phyloP scores from a whole-genome alignment of 2,113 vertebrate species.

The Phalacrocorax pelagicus region DNA sequence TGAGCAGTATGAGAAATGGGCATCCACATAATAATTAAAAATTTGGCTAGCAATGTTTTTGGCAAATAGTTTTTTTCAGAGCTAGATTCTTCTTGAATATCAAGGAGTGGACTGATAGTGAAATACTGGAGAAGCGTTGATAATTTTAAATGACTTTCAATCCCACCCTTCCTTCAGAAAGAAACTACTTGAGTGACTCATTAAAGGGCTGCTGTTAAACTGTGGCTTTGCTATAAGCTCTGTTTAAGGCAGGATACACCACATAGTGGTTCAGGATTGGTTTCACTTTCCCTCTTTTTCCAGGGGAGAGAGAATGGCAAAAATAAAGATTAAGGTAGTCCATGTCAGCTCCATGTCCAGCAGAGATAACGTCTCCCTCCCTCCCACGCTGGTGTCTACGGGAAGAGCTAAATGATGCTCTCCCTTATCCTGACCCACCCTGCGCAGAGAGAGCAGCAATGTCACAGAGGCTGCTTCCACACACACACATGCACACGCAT shows the following conservation, averaged over 20 bases:
- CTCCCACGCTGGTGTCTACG: not conserved
- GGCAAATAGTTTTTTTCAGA: not conserved
- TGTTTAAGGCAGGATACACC: not conserved
- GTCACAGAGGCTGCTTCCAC: not conserved
- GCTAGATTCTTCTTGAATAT: not conserved
- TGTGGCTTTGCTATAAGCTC: not conserved
- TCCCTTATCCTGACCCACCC: not conserved
- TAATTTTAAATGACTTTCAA: not conserved
- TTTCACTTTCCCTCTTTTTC: not conserved
- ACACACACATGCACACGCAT: accelerated
- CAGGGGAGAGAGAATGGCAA: not conserved
- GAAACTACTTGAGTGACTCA: not conserved
- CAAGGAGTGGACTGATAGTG: not conserved
- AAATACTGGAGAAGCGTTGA: not conserved
- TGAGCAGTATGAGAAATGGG: not conserved
- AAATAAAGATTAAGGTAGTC: not conserved
- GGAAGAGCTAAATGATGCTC: not conserved
- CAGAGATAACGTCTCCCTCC: not conserved
- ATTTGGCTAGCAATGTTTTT: not conserved
- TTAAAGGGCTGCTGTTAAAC: not conserved
- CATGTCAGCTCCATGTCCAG: accelerated
- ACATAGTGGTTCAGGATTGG: not conserved
- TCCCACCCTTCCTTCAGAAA: not conserved
- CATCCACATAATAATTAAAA: not conserved
- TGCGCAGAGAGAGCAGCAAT: accelerated